These are phyloP conservation scores for Macrosiphum euphorbiae DNA, from an alignment of 2,888 invertebrate species.

Conservation along the genomic window DNA sequence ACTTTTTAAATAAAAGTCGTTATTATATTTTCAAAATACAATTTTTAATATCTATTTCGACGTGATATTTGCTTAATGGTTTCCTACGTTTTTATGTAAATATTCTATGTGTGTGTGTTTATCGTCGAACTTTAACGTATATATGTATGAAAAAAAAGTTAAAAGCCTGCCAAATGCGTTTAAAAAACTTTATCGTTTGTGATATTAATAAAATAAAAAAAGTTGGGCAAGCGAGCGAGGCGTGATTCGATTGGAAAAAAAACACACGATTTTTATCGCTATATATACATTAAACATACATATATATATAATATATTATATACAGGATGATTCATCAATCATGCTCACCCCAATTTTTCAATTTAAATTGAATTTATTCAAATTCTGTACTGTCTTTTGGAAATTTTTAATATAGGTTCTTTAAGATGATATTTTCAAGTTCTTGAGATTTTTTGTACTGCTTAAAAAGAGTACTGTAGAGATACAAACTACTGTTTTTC, in stretches of 20 bases:
- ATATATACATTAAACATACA: background rate
- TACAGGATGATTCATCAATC: too few species aligned
- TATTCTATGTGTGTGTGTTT: slow-evolving; percentile 25
- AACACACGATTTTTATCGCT: slow-evolving; percentile 33
- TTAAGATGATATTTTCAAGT: too few species aligned
- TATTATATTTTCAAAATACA: slow-evolving; percentile 20
- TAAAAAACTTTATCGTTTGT: slow-evolving; percentile 46
- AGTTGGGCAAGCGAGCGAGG: background rate
- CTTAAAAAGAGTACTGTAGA: too few species aligned
- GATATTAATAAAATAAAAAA: slow-evolving; percentile 45
- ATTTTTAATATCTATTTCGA: slow-evolving; percentile 27
- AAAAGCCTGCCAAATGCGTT: slow-evolving; percentile 37
- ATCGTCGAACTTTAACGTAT: slow-evolving; percentile 32
- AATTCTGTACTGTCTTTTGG: too few species aligned
- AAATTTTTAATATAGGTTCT: too few species aligned
- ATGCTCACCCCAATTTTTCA: too few species aligned
- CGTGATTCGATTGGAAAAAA: slow-evolving; percentile 32
- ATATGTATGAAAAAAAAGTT: background rate
- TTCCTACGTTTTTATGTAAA: slow-evolving; percentile 44
- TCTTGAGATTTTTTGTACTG: too few species aligned
- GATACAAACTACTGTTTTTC: too few species aligned
- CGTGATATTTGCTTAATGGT: slow-evolving; percentile 51
- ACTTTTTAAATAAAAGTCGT: slow-evolving; percentile 6
- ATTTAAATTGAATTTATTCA: too few species aligned
- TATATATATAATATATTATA: background rate